These are phyloP conservation scores for Listronotus bonariensis DNA, from an alignment of 1,140 invertebrate genomes.

Conservation along the genomic window DNA sequence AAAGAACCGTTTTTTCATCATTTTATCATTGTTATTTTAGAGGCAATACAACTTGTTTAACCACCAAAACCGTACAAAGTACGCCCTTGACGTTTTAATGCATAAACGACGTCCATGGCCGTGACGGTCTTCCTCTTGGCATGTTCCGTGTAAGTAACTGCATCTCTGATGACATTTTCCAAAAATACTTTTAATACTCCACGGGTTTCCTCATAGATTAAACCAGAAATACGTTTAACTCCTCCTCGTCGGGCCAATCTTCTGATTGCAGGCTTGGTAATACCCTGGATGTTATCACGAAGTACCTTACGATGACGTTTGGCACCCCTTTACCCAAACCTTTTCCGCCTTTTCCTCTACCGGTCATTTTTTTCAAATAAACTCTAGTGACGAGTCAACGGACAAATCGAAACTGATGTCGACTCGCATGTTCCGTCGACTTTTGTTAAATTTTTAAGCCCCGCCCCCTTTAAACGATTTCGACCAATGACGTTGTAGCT, in stretches of 20 bases:
- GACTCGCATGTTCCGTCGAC: background rate
- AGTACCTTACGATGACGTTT: constrained; percentile 72
- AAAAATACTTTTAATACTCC: too few relatives aligned
- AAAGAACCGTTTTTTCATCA: too few relatives aligned
- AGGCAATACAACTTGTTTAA: too few relatives aligned
- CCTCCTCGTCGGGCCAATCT: constrained; percentile 70
- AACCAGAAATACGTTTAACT: constrained; percentile 70
- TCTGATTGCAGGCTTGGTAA: constrained; percentile 59
- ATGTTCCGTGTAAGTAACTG: too few relatives aligned
- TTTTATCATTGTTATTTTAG: too few relatives aligned
- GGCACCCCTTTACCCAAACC: constrained; percentile 70
- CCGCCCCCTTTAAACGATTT: background rate
- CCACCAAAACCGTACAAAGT: too few relatives aligned
- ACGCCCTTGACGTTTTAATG: too few relatives aligned
- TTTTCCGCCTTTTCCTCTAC: constrained; percentile 70
- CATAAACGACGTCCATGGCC: too few relatives aligned
- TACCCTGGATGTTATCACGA: constrained; percentile 71
- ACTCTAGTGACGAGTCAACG: background rate
- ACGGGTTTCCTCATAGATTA: too few relatives aligned
- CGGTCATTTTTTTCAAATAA: constrained; percentile 59
- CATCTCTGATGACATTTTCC: too few relatives aligned
- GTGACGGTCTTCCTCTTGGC: too few relatives aligned
- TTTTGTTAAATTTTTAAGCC: constrained; percentile 14
- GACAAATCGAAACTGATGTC: background rate
- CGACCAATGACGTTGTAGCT: background rate